phyloP scores from a whole-genome alignment of 2,797 vertebrate genomes.

The Simalia tracyae region DNA sequence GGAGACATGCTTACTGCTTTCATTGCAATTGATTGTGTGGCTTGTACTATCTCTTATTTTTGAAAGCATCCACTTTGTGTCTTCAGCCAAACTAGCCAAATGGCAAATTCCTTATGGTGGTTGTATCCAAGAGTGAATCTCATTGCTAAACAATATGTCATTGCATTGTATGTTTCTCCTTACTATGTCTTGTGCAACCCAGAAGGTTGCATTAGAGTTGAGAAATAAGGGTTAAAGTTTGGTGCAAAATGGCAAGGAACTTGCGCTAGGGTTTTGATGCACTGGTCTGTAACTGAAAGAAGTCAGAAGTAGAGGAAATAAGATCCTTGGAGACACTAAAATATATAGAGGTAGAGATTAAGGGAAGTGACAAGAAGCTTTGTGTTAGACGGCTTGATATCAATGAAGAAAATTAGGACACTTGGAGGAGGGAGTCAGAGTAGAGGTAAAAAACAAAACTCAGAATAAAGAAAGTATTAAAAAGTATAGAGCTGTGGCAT shows the following conservation, averaged over 20 bases:
- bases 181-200: not conserved
- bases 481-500: not conserved
- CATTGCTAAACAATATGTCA: not conserved
- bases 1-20: not conserved
- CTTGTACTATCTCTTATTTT: not conserved
- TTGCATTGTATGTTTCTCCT: not conserved
- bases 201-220: not conserved
- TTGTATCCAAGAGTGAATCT: not conserved
- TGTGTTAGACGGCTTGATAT: not conserved
- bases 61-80: not conserved
- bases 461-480: not conserved
- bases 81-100: not conserved
- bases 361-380: not conserved
- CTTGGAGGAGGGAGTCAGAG: not conserved
- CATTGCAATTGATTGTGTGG: not conserved
- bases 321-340: not conserved
- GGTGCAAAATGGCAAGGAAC: not conserved
- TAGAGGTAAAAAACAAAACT: not conserved
- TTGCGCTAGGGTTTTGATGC: not conserved
- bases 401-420: not conserved
- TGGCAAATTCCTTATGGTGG: not conserved
- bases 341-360: not conserved
- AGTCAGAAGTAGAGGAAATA: not conserved
- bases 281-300: not conserved
- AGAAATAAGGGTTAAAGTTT: not conserved